These are phyloP conservation scores for Augochlora pura DNA, from an alignment of 1,140 invertebrate species.

Conservation along the genomic window DNA sequence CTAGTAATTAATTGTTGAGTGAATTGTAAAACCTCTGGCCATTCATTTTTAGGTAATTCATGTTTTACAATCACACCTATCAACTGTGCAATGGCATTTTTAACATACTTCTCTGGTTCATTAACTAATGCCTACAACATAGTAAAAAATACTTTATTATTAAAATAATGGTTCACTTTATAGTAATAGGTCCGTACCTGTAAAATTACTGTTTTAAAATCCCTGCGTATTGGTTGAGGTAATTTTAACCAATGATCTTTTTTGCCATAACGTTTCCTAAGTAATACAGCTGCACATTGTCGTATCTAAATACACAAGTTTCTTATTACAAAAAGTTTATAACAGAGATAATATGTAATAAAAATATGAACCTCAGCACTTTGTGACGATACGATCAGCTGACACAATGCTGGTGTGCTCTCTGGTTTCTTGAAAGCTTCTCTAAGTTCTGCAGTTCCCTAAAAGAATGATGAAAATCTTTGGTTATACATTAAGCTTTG, in stretches of 20 bases:
- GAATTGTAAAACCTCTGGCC: conserved; percentile 87
- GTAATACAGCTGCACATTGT: conserved; percentile 85
- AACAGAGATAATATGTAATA: not conserved
- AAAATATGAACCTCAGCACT: conserved; percentile 80
- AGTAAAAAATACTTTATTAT: not conserved
- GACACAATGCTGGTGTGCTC: conserved; percentile 81
- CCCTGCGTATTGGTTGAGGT: conserved; percentile 71
- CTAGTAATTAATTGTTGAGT: conserved; percentile 82
- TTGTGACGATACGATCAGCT: conserved; percentile 80
- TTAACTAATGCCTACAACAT: conserved; percentile 81
- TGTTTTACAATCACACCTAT: conserved; percentile 86
- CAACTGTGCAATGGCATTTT: conserved; percentile 84
- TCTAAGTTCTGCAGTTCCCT: conserved; percentile 84
- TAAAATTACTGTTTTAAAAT: conserved; percentile 70
- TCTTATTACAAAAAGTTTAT: not conserved
- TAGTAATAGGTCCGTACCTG: conserved; percentile 60
- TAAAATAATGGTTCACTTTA: not conserved
- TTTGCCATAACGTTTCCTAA: conserved; percentile 83
- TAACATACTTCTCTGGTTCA: conserved; percentile 84
- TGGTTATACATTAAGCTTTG: conserved; percentile 2
- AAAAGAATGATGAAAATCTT: conserved; percentile 43
- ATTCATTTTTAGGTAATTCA: conserved; percentile 84
- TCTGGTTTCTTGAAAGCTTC: conserved; percentile 84
- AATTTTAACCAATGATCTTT: conserved; percentile 83
- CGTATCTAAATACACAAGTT: conserved; percentile 80